Evolutionary conservation across 23 tunicate species (phyloP), one percentile per base, ranked within the genome.

Genomic region (Botrylloides violaceus): DNA sequence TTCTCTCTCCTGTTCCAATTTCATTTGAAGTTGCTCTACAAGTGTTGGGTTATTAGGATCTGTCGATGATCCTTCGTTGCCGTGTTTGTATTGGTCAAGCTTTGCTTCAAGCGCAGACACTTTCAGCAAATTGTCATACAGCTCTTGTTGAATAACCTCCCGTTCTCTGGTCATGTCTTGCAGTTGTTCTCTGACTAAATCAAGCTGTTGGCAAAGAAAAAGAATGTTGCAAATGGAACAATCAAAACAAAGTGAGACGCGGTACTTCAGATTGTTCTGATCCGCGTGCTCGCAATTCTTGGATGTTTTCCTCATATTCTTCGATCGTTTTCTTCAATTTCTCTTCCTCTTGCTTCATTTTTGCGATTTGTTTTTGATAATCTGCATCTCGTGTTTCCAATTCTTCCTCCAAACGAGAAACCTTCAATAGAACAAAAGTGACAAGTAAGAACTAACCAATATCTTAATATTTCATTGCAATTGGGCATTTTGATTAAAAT

Each of bases 31-130:
- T 25, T 71, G 76, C 65, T 79, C 90, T 1, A 62, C 79, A 37
- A 82, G 85, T 22, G 83, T 65, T 61, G 49, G 82, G 23, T 79
- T 84, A 19, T 62, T 50, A 39, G 88, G 58, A 26, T 32, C 77
- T 26, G 56, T 34, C 21, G 43, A 59, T 18, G 80, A 37, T 35
- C 76, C 89, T 29, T 83, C 90, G 32, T 66, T 43, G 26, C 83
- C 83, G 29, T 83, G 90, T 26, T 87, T 82, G 59, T 90, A 80
- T 27, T 81, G 81, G 50, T 90, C 97, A 66, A 90, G 76, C 36
- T 83, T 81, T 1, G 82, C 79, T 50, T 90, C 97, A 59, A 90
- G 75, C 22, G 85, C 89, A 5, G 81, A 74, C 27, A 83, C 74
- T 56, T 68, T 68, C 12, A 78, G 71, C 81, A 74, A 73, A 73